phyloP scores from a whole-genome alignment of 2,797 vertebrate genomes.

The Poecile montanus region DNA sequence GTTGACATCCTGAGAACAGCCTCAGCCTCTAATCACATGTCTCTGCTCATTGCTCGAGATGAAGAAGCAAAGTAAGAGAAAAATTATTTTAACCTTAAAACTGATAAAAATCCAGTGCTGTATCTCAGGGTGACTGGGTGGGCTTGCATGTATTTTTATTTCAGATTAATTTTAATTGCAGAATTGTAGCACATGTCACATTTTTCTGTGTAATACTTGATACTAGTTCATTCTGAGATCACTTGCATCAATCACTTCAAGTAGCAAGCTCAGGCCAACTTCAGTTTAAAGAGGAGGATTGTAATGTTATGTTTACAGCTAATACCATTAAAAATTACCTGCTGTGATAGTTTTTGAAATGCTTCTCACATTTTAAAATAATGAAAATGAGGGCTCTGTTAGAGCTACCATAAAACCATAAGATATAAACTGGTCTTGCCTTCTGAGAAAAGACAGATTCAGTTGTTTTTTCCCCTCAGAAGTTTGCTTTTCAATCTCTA shows the following conservation, averaged over 20 bases:
- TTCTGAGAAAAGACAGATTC: neutral
- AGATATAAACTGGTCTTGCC: neutral
- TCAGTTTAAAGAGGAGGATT: neutral
- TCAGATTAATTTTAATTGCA: neutral
- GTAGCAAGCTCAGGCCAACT: neutral
- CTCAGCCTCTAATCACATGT: slow-evolving; percentile 86
- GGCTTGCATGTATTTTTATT: neutral
- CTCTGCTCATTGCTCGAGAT: slow-evolving; percentile 83
- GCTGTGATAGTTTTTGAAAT: neutral
- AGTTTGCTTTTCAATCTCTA: neutral
- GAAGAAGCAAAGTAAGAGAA: slow-evolving; percentile 83
- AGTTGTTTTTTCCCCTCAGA: neutral
- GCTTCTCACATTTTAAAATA: neutral
- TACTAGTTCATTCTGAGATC: neutral
- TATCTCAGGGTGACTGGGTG: neutral
- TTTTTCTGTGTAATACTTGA: neutral
- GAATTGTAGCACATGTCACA: neutral
- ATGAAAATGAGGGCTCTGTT: neutral
- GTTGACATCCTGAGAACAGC: slow-evolving; percentile 86
- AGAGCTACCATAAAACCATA: neutral
- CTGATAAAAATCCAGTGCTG: neutral
- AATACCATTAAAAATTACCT: neutral
- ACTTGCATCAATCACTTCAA: neutral
- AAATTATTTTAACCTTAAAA: neutral
- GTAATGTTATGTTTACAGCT: neutral